Conservation (phyloP, 2,113 vertebrate genomes). For the Gallinago undulata region DNA sequence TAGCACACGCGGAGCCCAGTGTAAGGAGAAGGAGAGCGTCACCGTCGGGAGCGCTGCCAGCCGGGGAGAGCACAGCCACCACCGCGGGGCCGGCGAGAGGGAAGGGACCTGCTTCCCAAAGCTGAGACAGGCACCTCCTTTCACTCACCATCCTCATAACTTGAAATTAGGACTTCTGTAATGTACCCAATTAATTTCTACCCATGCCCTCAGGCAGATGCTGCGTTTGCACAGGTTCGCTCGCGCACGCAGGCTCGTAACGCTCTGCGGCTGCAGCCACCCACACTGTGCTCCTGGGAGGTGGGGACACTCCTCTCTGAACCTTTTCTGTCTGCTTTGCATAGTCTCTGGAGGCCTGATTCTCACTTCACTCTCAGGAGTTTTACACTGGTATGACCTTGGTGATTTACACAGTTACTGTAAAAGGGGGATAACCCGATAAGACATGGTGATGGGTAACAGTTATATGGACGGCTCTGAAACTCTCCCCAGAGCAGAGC, state of each 20-base stretch:
- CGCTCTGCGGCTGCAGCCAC: background rate
- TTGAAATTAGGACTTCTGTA: background rate
- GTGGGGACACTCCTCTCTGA: background rate
- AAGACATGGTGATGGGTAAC: too few species aligned
- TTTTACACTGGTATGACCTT: background rate
- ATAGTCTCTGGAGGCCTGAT: background rate
- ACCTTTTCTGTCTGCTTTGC: background rate
- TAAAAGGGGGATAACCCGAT: background rate
- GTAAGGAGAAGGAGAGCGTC: background rate
- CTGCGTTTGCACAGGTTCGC: background rate
- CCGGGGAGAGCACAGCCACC: background rate
- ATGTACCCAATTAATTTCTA: rapidly evolving
- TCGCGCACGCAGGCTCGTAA: too few species aligned
- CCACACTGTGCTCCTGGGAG: background rate
- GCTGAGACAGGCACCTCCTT: background rate
- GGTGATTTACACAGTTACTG: background rate
- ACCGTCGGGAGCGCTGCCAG: background rate
- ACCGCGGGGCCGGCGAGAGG: background rate
- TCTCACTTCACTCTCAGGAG: background rate
- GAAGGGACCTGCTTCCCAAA: background rate
- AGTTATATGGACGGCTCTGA: background rate
- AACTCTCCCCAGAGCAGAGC: background rate
- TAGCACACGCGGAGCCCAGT: constrained; percentile 27
- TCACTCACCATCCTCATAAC: background rate
- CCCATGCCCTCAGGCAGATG: background rate